A percentile compares a stretch with the other conserved stretches of the same genome.
Conservation (phyloP, 2,888 invertebrate genomes). For the Apoda limacodes region DNA sequence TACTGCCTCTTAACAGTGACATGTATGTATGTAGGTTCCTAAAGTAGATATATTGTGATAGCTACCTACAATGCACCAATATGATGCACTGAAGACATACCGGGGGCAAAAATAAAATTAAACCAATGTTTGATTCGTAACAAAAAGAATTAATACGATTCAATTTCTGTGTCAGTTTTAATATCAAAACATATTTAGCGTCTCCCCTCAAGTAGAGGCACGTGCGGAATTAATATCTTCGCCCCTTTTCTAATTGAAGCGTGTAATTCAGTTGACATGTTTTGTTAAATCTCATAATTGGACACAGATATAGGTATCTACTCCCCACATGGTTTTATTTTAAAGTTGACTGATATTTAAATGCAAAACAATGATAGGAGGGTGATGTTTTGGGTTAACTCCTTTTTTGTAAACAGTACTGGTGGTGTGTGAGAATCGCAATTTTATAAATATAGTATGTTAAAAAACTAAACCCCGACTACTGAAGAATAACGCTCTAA, state of each 20-base stretch:
- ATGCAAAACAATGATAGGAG: too few species aligned
- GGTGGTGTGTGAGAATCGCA: too few species aligned
- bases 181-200: slow-evolving; percentile 55
- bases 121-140: background rate
- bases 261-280: slow-evolving; percentile 62
- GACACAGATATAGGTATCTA: slow-evolving; percentile 35
- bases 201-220: slow-evolving; percentile 30
- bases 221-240: slow-evolving; percentile 35
- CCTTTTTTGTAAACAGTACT: too few species aligned
- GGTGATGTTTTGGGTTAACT: too few species aligned
- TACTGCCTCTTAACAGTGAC: too few species aligned
- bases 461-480: too few species aligned
- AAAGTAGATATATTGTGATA: too few species aligned
- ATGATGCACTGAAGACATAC: slow-evolving; percentile 7
- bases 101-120: slow-evolving; percentile 11
- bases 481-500: too few species aligned
- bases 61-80: too few species aligned
- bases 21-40: too few species aligned
- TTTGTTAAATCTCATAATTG: slow-evolving; percentile 62
- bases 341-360: slow-evolving; percentile 20
- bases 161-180: background rate
- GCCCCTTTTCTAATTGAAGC: slow-evolving; percentile 51
- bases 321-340: slow-evolving; percentile 22
- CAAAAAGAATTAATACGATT: background rate
- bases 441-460: too few species aligned